Evolutionary conservation across 37 sponge, comb jelly and placozoan species (phyloP).

Genomic region (Tethya wilhelma): DNA sequence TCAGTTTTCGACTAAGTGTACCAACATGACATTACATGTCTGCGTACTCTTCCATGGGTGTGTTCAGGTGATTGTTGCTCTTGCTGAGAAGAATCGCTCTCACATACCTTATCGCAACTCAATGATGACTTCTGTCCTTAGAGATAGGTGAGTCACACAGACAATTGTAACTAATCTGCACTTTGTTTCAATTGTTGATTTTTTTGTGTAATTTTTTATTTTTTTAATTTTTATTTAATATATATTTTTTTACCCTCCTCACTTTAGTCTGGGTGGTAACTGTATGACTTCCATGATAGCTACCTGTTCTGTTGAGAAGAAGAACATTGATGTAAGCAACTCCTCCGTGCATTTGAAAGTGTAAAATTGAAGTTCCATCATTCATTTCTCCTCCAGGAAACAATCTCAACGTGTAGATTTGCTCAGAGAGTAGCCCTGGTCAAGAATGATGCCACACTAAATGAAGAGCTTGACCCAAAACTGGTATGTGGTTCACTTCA

Average conservation of each 20-base stretch:
- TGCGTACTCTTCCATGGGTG: not conserved
- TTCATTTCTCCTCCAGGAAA: slow-evolving; percentile 60
- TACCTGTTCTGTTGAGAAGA: slow-evolving; percentile 94
- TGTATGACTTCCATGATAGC: slow-evolving; percentile 99
- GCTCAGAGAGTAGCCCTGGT: slow-evolving; percentile 97
- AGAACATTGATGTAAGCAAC: slow-evolving; percentile 90
- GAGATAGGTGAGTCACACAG: slow-evolving; percentile 79
- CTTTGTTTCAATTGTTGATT: not conserved
- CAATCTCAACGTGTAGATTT: slow-evolving; percentile 98
- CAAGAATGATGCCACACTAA: slow-evolving; percentile 94
- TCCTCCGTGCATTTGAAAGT: too few relatives aligned
- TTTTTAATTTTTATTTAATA: not conserved
- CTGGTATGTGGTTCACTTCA: slow-evolving; percentile 43
- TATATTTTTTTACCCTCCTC: not conserved
- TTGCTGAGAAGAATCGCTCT: slow-evolving; percentile 91
- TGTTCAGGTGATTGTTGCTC: slow-evolving; percentile 91
- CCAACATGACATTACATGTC: not conserved
- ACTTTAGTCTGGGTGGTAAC: slow-evolving; percentile 93
- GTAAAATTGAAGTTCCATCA: too few relatives aligned
- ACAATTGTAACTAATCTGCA: slow-evolving; percentile 8
- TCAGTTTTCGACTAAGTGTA: slow-evolving; percentile 28
- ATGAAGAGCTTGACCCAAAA: slow-evolving; percentile 98
- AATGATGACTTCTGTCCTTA: slow-evolving; percentile 98
- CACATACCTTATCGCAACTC: slow-evolving; percentile 99
- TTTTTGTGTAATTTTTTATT: not conserved